Percentiles rank a stretch among this genome's conserved stretches.
phyloP scores from a whole-genome alignment of 2,113 vertebrate species.

The Montifringilla adamsi region DNA sequence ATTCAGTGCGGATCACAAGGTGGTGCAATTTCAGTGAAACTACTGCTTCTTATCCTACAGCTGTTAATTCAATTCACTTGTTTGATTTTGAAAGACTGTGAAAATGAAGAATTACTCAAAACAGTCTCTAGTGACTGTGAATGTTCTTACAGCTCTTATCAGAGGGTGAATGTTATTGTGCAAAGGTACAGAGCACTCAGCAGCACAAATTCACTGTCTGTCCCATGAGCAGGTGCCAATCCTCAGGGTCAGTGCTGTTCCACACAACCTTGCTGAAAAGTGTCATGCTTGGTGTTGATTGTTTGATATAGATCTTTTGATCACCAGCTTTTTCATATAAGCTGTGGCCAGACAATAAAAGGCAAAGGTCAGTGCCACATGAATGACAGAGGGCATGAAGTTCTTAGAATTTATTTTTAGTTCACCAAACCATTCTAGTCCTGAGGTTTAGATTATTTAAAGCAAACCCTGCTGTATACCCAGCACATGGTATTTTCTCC shows the following conservation, averaged over 20 bases:
- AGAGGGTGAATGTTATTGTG: not conserved
- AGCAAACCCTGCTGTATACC: not conserved
- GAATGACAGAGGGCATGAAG: not conserved
- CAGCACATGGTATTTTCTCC: not conserved
- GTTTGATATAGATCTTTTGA: not conserved
- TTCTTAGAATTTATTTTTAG: slow-evolving; percentile 51
- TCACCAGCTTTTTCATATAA: not conserved
- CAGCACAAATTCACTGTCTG: not conserved
- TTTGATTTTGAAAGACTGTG: not conserved
- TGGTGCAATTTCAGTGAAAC: not conserved
- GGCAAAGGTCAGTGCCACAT: not conserved
- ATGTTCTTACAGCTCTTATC: not conserved
- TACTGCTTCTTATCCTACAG: not conserved
- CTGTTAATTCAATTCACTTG: not conserved
- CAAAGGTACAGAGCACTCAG: not conserved
- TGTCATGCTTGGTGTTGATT: not conserved
- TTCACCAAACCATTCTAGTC: not conserved
- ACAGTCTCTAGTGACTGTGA: not conserved
- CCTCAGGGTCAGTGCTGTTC: not conserved
- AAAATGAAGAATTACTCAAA: not conserved
- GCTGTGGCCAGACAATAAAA: not conserved
- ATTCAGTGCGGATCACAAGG: not conserved
- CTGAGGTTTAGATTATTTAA: not conserved
- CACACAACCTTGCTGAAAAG: not conserved
- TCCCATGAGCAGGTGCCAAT: not conserved